Conservation (phyloP, 53 echinoderm and acorn worm species). For the Paracentrotus lividus region DNA sequence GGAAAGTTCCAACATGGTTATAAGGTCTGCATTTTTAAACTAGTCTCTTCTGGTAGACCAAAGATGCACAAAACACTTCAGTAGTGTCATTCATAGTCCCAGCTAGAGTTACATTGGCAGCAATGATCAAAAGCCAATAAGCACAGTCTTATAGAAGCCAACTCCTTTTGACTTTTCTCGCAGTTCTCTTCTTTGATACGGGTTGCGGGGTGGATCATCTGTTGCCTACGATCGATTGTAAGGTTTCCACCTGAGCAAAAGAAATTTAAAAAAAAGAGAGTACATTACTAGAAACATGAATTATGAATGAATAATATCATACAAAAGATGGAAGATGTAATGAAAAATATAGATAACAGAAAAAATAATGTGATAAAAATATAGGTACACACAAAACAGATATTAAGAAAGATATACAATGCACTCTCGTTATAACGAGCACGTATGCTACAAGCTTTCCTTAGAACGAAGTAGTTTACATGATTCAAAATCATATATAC, state of each 20-base stretch:
- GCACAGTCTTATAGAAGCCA: not conserved
- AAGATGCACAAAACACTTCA: not conserved
- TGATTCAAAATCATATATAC: too few relatives aligned
- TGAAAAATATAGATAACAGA: too few relatives aligned
- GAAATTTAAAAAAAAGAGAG: not conserved
- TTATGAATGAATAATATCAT: too few relatives aligned
- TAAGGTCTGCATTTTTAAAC: not conserved
- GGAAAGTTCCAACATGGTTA: too few relatives aligned
- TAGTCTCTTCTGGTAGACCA: not conserved
- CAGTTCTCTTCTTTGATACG: not conserved
- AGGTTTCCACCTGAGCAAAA: slow-evolving; percentile 46
- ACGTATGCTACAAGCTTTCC: too few relatives aligned
- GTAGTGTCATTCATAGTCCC: not conserved
- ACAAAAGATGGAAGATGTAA: too few relatives aligned
- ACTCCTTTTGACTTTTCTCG: not conserved
- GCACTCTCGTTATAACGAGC: too few relatives aligned
- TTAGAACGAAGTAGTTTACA: too few relatives aligned
- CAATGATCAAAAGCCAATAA: slow-evolving; percentile 1
- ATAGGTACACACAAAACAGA: too few relatives aligned
- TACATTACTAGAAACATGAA: too few relatives aligned
- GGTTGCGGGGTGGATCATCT: slow-evolving; percentile 26
- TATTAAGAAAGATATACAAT: not conserved
- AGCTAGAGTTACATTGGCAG: not conserved
- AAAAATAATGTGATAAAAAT: too few relatives aligned
- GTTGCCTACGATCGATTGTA: slow-evolving; percentile 56